Percentiles rank a stretch among this genome's conserved stretches.
Evolutionary conservation across 2,113 vertebrate species (phyloP).

Genomic region (Macaca fascicularis): T2T-MFA8v1.1 NC_088385.1:27279001-27279500

Average conservation of each 20-base stretch:
- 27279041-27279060: conserved; percentile 31
- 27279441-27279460: conserved; percentile 67
- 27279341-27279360: neutral
- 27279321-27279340: neutral
- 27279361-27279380: conserved; percentile 12
- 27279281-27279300: conserved; percentile 29
- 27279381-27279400: conserved; percentile 42
- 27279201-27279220: conserved; percentile 1
- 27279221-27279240: neutral
- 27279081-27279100: conserved; percentile 37
- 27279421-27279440: conserved; percentile 38
- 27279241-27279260: neutral
- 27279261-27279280: neutral
- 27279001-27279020: conserved; percentile 13
- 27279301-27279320: conserved; percentile 10
- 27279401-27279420: conserved; percentile 1
- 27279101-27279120: neutral
- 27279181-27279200: neutral
- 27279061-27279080: conserved; percentile 3
- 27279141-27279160: neutral
- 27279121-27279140: conserved; percentile 38
- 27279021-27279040: neutral
- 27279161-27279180: neutral
- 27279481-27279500: conserved; percentile 73
- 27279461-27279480: conserved; percentile 71